Conservation (phyloP, 2,113 vertebrate species). For the Rhodinocichla rosea region DNA sequence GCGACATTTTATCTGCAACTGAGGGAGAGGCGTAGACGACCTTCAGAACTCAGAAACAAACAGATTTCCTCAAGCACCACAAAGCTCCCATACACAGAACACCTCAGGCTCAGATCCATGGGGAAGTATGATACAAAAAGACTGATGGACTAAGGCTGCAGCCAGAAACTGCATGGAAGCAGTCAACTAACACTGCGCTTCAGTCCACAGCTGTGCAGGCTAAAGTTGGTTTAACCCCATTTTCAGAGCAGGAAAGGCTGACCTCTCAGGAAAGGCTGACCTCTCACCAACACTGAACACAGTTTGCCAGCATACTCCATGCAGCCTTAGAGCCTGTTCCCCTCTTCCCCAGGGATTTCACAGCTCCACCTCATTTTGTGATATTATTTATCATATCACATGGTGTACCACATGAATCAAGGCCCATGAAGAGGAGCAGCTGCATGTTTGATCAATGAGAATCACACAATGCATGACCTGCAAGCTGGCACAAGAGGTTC, state of each 20-base stretch:
- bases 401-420: accelerated
- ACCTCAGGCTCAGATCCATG: background rate
- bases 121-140: background rate
- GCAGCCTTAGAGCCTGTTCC: background rate
- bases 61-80: background rate
- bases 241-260: background rate
- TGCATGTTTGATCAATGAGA: background rate
- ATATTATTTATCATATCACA: background rate
- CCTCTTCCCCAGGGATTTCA: background rate
- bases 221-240: background rate
- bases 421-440: background rate
- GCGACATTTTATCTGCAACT: background rate
- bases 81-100: accelerated
- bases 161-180: background rate
- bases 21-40: background rate
- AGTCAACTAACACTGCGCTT: background rate
- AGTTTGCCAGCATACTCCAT: background rate
- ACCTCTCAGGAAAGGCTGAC: background rate
- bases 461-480: background rate
- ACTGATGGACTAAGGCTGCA: background rate
- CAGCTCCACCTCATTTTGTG: background rate
- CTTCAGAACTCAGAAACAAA: background rate
- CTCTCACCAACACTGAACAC: background rate
- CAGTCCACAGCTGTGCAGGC: background rate
- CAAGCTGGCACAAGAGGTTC: background rate